A percentile compares a stretch with the other conserved stretches of the same genome.
These are phyloP conservation scores for Etheostoma cragini DNA, from an alignment of 2,113 vertebrate genomes.

Conservation along the genomic window DNA sequence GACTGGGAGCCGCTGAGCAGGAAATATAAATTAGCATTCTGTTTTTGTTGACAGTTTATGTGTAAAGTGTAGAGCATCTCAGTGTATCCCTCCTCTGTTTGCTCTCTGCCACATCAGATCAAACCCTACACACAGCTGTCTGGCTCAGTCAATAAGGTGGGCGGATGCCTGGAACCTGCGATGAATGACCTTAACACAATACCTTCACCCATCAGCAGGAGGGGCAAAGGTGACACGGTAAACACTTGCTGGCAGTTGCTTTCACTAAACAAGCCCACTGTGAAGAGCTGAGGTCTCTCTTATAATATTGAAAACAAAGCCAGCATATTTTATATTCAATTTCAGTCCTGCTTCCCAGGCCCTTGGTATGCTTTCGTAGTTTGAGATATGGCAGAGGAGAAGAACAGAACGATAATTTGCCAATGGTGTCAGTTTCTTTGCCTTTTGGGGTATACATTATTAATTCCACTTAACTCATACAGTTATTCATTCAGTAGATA, in stretches of 20 bases:
- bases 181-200: slow-evolving; percentile 58
- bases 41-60: slow-evolving; percentile 37
- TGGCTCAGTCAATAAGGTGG: slow-evolving; percentile 49
- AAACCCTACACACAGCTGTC: slow-evolving; percentile 38
- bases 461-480: slow-evolving; percentile 53
- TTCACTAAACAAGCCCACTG: slow-evolving; percentile 15
- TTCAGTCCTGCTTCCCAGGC: slow-evolving; percentile 16
- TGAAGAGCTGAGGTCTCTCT: background rate
- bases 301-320: slow-evolving; percentile 28
- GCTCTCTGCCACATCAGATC: slow-evolving; percentile 55
- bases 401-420: slow-evolving; percentile 53
- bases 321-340: slow-evolving; percentile 36
- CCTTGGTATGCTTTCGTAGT: slow-evolving; percentile 18
- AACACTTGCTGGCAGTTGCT: slow-evolving; percentile 7
- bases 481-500: slow-evolving; percentile 40
- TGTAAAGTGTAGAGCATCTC: slow-evolving; percentile 37
- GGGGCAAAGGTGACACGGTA: slow-evolving; percentile 31
- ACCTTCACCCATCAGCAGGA: slow-evolving; percentile 49
- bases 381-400: slow-evolving; percentile 38
- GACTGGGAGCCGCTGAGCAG: slow-evolving; percentile 14
- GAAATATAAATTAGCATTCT: slow-evolving; percentile 53
- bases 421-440: slow-evolving; percentile 50
- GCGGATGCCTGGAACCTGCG: slow-evolving; percentile 57
- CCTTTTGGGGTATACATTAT: slow-evolving; percentile 49
- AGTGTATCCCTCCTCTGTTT: slow-evolving; percentile 35